A percentile compares a stretch with the other conserved stretches of the same genome.
These are phyloP conservation scores for Alcedo atthis DNA, from an alignment of 2,797 vertebrate genomes.

Conservation along the genomic window DNA sequence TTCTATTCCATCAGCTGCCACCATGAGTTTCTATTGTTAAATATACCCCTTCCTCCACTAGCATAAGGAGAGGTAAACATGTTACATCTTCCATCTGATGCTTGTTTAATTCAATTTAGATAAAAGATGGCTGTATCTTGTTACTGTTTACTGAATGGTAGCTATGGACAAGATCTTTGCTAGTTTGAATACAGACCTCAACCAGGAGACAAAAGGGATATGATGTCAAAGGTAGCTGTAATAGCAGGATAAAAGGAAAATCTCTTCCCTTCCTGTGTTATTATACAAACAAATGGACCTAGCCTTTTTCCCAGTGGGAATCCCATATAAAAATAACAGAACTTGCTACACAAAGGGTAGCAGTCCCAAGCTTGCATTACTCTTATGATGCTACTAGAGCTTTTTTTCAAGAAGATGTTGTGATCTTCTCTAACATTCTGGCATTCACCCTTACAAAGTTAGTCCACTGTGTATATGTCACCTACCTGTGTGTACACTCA, in stretches of 20 bases:
- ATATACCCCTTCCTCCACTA: not conserved
- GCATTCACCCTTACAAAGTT: not conserved
- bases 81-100: not conserved
- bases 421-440: not conserved
- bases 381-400: fast-evolving
- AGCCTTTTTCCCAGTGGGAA: not conserved
- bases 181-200: not conserved
- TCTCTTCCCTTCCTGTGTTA: conserved; percentile 48
- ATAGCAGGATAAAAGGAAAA: conserved; percentile 40
- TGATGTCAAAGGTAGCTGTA: conserved; percentile 25
- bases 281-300: conserved; percentile 18
- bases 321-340: not conserved
- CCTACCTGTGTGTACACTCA: fast-evolving
- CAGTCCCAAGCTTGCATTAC: not conserved
- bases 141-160: conserved; percentile 9
- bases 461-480: not conserved
- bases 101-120: not conserved
- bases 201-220: conserved; percentile 34
- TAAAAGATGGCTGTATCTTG: not conserved
- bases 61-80: not conserved
- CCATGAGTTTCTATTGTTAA: not conserved
- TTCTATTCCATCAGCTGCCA: not conserved
- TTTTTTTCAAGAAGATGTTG: not conserved
- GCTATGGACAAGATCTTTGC: not conserved
- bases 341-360: not conserved